These are phyloP conservation scores for Microcebus murinus DNA, from an alignment of 2,113 vertebrate species.

Conservation along the genomic window DNA sequence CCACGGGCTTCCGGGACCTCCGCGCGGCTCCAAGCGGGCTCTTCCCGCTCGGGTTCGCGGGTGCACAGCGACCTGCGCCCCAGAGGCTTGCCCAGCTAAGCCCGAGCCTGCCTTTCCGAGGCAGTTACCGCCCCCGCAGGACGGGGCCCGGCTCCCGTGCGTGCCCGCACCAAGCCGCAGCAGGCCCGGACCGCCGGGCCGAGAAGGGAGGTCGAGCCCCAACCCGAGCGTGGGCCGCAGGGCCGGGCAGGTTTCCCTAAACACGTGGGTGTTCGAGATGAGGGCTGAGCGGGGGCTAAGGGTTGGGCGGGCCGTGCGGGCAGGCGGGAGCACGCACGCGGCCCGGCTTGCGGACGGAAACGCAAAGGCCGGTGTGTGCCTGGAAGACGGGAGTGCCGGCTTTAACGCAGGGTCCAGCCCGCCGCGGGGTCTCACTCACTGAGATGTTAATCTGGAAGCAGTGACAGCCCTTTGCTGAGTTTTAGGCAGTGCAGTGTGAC, in stretches of 20 bases:
- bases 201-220: no score
- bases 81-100: fast-evolving
- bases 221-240: fast-evolving
- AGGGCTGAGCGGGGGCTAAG: fast-evolving
- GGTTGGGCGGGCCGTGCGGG: no score
- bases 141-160: fast-evolving
- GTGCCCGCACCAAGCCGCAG: fast-evolving
- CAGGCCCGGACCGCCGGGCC: neutral
- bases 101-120: fast-evolving
- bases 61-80: neutral
- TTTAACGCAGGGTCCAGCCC: neutral
- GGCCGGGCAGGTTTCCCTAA: fast-evolving
- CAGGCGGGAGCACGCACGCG: fast-evolving
- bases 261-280: fast-evolving
- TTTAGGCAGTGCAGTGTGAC: neutral
- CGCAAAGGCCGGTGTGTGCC: neutral
- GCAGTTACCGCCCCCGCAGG: fast-evolving
- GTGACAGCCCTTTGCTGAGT: neutral
- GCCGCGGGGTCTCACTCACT: fast-evolving
- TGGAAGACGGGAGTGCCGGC: fast-evolving
- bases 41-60: neutral
- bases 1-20: no score
- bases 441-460: fast-evolving
- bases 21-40: fast-evolving
- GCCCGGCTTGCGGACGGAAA: neutral